Evolutionary conservation across 1,140 invertebrate species (phyloP).

Genomic region (Halictus rubicundus): DNA sequence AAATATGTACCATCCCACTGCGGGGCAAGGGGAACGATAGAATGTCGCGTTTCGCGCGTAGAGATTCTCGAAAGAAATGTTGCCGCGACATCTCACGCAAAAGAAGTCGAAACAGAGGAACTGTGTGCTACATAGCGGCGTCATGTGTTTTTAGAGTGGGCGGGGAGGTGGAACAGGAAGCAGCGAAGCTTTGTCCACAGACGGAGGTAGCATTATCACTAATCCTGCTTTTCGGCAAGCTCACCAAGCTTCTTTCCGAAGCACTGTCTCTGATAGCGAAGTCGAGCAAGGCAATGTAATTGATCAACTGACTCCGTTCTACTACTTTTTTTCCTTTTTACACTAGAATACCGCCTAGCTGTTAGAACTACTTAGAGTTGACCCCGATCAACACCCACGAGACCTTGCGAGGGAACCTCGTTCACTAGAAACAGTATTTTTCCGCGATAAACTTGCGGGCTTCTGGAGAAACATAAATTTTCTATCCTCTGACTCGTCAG

Average conservation of each 20-base stretch:
- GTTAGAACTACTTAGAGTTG: not conserved
- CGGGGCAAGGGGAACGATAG: too few species aligned
- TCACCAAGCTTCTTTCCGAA: constrained; percentile 87
- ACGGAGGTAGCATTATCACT: constrained; percentile 90
- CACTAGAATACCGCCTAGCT: constrained; percentile 28
- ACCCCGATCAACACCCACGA: not conserved
- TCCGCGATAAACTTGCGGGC: too few species aligned
- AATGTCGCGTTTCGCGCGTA: too few species aligned
- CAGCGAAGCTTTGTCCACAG: constrained; percentile 81
- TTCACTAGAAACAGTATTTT: too few species aligned
- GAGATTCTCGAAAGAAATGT: too few species aligned
- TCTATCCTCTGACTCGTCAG: too few species aligned
- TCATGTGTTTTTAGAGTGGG: constrained; percentile 68
- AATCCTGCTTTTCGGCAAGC: constrained; percentile 85
- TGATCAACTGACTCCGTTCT: constrained; percentile 67
- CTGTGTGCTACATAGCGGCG: constrained; percentile 4
- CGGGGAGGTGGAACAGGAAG: constrained; percentile 83
- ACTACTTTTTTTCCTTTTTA: not conserved
- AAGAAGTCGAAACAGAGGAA: too few species aligned
- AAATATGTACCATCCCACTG: too few species aligned
- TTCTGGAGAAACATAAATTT: too few species aligned
- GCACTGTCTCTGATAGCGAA: constrained; percentile 96
- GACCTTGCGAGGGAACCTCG: too few species aligned
- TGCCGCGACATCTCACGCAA: too few species aligned
- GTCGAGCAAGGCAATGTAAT: constrained; percentile 93